Conservation (phyloP, 2,888 invertebrate species). For the Patella caerulea region DNA sequence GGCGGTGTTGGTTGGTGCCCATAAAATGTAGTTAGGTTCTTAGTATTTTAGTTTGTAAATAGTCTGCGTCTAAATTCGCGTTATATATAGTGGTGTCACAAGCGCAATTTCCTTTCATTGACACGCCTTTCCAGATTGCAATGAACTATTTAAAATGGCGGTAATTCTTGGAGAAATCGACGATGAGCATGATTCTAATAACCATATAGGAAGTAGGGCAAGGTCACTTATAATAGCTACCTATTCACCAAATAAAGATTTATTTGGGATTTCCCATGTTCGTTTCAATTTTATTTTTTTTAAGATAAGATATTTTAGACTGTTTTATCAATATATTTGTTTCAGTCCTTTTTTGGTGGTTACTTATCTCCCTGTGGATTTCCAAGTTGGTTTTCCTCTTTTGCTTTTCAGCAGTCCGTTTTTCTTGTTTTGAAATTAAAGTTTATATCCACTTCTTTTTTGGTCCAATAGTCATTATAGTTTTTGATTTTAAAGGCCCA, state of each 20-base stretch:
- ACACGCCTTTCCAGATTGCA: neutral
- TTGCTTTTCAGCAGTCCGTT: neutral
- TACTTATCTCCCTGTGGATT: neutral
- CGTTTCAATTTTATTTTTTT: neutral
- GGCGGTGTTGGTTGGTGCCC: too few species aligned
- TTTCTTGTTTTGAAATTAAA: neutral
- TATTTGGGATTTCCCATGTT: neutral
- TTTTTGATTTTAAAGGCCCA: neutral
- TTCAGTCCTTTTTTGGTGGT: neutral
- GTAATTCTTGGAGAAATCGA: neutral
- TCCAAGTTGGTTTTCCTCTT: neutral
- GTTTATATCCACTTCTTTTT: neutral
- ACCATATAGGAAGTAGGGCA: neutral
- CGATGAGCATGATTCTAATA: neutral
- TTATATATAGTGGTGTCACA: neutral
- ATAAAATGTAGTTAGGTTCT: too few species aligned
- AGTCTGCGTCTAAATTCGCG: neutral
- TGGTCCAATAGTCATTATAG: neutral
- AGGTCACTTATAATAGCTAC: too few species aligned
- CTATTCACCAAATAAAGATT: neutral
- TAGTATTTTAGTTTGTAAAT: neutral
- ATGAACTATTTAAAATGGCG: neutral
- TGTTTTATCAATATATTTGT: neutral
- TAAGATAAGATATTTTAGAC: neutral
- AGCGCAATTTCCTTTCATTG: neutral